These are phyloP conservation scores for Cataglyphis albicans DNA, from an alignment of 2,888 invertebrate species.

Conservation along the genomic window DNA sequence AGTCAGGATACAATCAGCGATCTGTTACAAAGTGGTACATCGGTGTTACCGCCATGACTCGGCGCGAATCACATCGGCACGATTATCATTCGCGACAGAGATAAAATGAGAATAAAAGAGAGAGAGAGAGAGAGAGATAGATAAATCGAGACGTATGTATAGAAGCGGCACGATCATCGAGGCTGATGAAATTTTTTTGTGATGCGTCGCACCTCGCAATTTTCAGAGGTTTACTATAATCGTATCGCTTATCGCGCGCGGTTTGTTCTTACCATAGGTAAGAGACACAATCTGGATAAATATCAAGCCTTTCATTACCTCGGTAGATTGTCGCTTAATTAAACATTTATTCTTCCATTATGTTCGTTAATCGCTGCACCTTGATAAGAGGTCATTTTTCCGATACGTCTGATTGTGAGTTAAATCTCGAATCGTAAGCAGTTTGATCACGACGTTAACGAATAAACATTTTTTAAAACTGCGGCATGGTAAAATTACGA, in stretches of 20 bases:
- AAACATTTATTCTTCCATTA: constrained; percentile 41
- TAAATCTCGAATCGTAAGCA: background rate
- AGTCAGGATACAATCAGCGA: constrained; percentile 59
- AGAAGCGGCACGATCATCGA: constrained; percentile 67
- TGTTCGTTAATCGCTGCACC: constrained; percentile 28
- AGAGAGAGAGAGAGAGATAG: constrained; percentile 7
- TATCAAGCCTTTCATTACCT: constrained; percentile 36
- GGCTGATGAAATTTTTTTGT: constrained; percentile 72
- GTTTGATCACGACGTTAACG: background rate
- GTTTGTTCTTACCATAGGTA: constrained; percentile 32
- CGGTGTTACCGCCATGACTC: constrained; percentile 72
- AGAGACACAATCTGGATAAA: constrained; percentile 5
- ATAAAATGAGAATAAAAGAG: constrained; percentile 40
- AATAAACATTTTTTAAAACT: background rate
- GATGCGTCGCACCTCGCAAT: constrained; percentile 46
- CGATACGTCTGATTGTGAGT: background rate
- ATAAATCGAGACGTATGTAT: constrained; percentile 51
- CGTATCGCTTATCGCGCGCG: constrained; percentile 46
- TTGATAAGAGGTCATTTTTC: background rate
- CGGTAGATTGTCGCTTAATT: constrained; percentile 27
- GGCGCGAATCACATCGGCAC: constrained; percentile 67
- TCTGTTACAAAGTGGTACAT: constrained; percentile 66
- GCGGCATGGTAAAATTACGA: background rate
- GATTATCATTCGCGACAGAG: constrained; percentile 66
- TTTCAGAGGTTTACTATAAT: constrained; percentile 65